Evolutionary conservation across 2,888 invertebrate genomes (phyloP).

Genomic region (Linnaemya vulpina): DNA sequence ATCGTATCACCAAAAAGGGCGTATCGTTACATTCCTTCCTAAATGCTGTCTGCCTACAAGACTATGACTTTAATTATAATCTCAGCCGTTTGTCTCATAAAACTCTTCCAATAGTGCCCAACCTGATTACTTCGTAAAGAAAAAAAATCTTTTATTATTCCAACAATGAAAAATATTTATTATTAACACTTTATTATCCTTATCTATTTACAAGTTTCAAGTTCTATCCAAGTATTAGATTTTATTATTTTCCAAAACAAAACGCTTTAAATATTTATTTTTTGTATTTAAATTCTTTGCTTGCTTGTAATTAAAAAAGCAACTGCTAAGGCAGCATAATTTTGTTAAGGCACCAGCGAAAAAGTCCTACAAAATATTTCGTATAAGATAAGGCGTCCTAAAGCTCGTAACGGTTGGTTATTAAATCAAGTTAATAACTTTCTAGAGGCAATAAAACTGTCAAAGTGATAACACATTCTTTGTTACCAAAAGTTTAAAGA

Average conservation of each 20-base stretch:
- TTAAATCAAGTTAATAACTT: conserved; percentile 82
- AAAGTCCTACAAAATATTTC: conserved; percentile 26
- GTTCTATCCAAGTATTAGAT: neutral
- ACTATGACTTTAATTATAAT: too few species aligned
- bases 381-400: conserved; percentile 61
- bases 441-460: conserved; percentile 81
- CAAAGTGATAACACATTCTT: conserved; percentile 79
- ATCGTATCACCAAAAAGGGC: too few species aligned
- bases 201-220: conserved; percentile 55
- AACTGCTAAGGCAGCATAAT: conserved; percentile 4
- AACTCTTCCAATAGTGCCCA: too few species aligned
- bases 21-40: too few species aligned
- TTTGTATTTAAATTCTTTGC: conserved; percentile 56
- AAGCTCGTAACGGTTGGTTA: conserved; percentile 75
- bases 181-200: conserved; percentile 11
- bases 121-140: neutral
- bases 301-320: conserved; percentile 52
- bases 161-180: neutral
- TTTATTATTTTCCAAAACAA: conserved; percentile 53
- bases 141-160: neutral
- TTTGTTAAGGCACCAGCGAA: conserved; percentile 17
- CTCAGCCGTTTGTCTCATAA: too few species aligned
- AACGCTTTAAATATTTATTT: conserved; percentile 32
- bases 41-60: too few species aligned
- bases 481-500: conserved; percentile 72